phyloP scores from a whole-genome alignment of 2,888 invertebrate species.

The Philereme vetulata region DNA sequence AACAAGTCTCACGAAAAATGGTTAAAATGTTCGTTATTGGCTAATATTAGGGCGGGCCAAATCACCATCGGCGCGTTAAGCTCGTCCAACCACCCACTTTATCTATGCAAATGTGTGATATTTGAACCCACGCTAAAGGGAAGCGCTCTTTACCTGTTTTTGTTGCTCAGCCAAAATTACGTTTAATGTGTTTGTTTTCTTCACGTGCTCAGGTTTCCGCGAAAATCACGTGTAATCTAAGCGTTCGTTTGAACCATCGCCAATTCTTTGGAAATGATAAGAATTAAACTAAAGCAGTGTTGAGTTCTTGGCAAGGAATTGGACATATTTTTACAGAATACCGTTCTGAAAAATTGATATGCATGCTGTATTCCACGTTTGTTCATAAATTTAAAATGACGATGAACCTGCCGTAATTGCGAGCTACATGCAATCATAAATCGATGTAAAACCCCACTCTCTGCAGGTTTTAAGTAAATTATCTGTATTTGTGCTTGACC shows the following conservation, averaged over 20 bases:
- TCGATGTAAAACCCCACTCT: not conserved
- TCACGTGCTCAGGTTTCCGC: constrained; percentile 5
- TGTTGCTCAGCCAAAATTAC: constrained; percentile 12
- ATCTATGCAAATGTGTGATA: constrained; percentile 9
- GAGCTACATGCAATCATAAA: constrained; percentile 7
- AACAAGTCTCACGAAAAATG: no score
- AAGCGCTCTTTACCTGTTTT: constrained; percentile 8
- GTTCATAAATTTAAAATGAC: not conserved
- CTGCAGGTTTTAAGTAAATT: constrained; percentile 1
- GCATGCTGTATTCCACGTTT: not conserved
- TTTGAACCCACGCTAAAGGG: constrained; percentile 1
- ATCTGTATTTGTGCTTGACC: constrained; percentile 19
- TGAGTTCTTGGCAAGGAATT: constrained; percentile 5
- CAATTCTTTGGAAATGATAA: constrained; percentile 5
- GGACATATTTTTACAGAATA: not conserved
- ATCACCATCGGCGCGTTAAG: no score
- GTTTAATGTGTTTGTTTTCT: constrained; percentile 13
- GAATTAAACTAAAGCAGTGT: not conserved
- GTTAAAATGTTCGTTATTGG: no score
- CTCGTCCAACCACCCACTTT: no score
- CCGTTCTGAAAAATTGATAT: not conserved
- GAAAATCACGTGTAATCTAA: constrained; percentile 3
- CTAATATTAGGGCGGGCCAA: no score
- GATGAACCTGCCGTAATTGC: constrained; percentile 2
- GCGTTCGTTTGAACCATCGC: constrained; percentile 6